phyloP scores from a whole-genome alignment of 2,113 vertebrate genomes.

The Ranitomeya variabilis region DNA sequence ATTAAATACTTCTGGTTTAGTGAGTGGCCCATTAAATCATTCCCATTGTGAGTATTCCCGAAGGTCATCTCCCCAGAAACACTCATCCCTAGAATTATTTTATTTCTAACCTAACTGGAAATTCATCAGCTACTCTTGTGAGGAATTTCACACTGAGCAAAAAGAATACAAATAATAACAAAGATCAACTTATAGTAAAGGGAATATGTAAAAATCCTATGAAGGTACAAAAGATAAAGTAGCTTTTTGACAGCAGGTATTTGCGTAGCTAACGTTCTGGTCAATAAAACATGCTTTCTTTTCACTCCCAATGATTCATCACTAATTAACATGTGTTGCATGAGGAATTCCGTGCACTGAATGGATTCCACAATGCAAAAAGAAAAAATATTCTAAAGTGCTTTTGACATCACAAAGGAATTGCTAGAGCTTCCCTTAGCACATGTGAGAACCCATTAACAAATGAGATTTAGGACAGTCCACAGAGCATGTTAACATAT shows the following conservation, averaged over 20 bases:
- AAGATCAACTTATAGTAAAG: neutral
- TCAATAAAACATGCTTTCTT: conserved; percentile 59
- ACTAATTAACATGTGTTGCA: conserved; percentile 53
- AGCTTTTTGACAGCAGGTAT: conserved; percentile 47
- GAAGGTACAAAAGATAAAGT: conserved; percentile 21
- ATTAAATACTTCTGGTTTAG: conserved; percentile 30
- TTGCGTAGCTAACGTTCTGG: conserved; percentile 49
- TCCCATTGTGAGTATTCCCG: neutral
- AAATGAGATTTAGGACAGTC: conserved; percentile 38
- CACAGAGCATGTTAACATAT: neutral
- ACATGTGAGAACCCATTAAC: conserved; percentile 35
- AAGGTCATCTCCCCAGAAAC: conserved; percentile 21
- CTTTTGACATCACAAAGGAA: conserved; percentile 50
- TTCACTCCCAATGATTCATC: conserved; percentile 51
- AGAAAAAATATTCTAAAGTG: neutral
- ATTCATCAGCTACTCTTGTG: neutral
- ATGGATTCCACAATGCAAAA: conserved; percentile 41
- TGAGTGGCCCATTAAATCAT: conserved; percentile 9
- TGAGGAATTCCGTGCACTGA: conserved; percentile 39
- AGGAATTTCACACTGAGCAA: neutral
- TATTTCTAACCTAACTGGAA: neutral
- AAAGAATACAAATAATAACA: neutral
- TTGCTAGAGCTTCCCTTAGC: conserved; percentile 25
- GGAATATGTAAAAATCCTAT: conserved; percentile 15
- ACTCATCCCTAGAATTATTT: neutral